A percentile compares a stretch with the other conserved stretches of the same genome.
Conservation (phyloP, 2,888 invertebrate species). For the Patella ulyssiponensis region DNA sequence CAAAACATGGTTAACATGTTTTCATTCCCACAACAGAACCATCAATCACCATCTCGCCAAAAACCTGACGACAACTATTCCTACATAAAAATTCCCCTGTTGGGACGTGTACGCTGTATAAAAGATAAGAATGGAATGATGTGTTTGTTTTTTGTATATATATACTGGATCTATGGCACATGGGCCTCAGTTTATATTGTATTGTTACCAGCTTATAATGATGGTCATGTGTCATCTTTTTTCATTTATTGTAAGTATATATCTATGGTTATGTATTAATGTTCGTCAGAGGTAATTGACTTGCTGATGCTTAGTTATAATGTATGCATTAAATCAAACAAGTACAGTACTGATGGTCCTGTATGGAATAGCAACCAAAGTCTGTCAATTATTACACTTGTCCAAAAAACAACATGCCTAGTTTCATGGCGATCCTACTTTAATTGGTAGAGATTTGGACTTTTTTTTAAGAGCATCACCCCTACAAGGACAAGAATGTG, state of each 20-base stretch:
- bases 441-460: too few relatives aligned
- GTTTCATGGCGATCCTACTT: too few relatives aligned
- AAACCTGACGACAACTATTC: background rate
- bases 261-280: background rate
- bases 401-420: too few relatives aligned
- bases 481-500: too few relatives aligned
- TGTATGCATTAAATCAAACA: conserved; percentile 20
- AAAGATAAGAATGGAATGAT: conserved; percentile 54
- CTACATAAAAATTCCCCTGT: conserved; percentile 28
- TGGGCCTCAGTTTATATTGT: conserved; percentile 57
- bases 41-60: background rate
- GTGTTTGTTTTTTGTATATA: conserved; percentile 47
- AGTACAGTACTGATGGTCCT: background rate
- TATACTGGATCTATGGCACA: conserved; percentile 68
- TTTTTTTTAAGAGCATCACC: too few relatives aligned
- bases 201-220: conserved; percentile 60
- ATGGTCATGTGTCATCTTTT: conserved; percentile 47
- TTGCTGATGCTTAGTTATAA: background rate
- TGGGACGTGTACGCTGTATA: conserved; percentile 49
- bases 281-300: background rate
- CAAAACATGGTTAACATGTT: background rate
- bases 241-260: conserved; percentile 53
- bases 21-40: background rate
- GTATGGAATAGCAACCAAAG: too few relatives aligned
- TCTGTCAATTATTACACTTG: too few relatives aligned